Base-by-base conservation (phyloP, 2,888 invertebrate genomes). In the Eristalis tenax region DNA sequence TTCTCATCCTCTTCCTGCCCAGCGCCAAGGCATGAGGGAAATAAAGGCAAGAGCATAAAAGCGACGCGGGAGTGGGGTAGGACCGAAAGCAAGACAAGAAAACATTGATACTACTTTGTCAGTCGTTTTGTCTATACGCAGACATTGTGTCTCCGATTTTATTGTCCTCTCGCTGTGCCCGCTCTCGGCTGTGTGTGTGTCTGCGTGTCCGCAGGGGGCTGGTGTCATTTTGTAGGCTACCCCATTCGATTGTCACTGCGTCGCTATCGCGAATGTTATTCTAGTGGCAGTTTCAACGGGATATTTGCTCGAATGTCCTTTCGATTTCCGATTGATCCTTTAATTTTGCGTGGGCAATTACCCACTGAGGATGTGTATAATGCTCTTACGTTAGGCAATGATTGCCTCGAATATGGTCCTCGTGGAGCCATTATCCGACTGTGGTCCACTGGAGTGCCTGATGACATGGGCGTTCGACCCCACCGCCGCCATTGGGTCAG, bases 101-200 rank as follows among this genome's bases (percentile, higher is more conserved):
- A 78, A 86, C 86, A 86, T 82, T 78, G 86, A 86, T 86, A 86
- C 65, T 82, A 86, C 82, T 82, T 75, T 86, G 86, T 82, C 75
- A 82, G 74, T 82, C 82, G 74, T 78, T 86, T 86, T 86, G 85
- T 82, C 86, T 82, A 79, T 86, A 82, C 70, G 74, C 86, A 86
- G 86, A 86, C 86, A 82, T 78, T 86, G 82, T 82, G 86, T 86
- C 86, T 74, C 86, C 86, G 78, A 82, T 86, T 86, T 86, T 86
- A 86, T 82, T 86, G 75, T 86, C 78, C 78, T 82, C 75, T 86
- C 75, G 78, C 86, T n/a, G n/a, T n/a, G n/a, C n/a, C n/a, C 69
- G 69, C 23, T n/a, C 69, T 6, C 43, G n/a, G 4, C n/a, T 15
- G 6, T 15, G 2, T 8, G 43, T 15, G 43, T n/a, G 15, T 4